Evolutionary conservation across 2,888 invertebrate genomes (phyloP), one percentile per base, ranked within the genome.

Genomic region (Eristalis pertinax): DNA sequence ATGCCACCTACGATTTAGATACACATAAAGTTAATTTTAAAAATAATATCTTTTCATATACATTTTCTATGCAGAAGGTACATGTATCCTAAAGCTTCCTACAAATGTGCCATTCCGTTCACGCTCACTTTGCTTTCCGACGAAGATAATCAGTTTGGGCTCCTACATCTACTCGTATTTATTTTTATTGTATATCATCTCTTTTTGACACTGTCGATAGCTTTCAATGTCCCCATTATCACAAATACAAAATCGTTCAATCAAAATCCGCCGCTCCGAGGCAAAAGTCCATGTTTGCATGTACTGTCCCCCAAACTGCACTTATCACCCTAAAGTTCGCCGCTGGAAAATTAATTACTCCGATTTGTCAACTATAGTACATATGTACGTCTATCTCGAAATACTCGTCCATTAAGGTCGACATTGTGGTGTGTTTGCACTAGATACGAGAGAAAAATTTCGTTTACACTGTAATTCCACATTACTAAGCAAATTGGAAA

Each of bases 1-100:
- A 98, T 88, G 98, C 98, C 91, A 98, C 97, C 98, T 98, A 93
- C 11, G 32, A 70, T 19, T 19, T n/a, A 19, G 56, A 56, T 22
- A 19, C n/a, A n/a, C n/a, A n/a, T 19, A 56, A 3, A 19, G 22
- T n/a, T 56, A n/a, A 1, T 10, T 19, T 56, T 19, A 19, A 38
- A 38, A 13, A 38, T 38, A 1, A 3, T 38, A 13, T 38, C 2
- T 3, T 38, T 13, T 11, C 0, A 13, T 38, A 1, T 7, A 13
- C n/a, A n/a, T n/a, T n/a, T 38, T 1, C 5, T 13, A 13, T 1
- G 32, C 8, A 32, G 0, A 10, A 7, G 4, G 32, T 32, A 32
- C 32, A 11, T 10, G 1, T 38, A 1, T 38, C 11, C 11, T 11
- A 38, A 38, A 2, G 35, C 10, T 38, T 38, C 1, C 11, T 11